These are phyloP conservation scores for Drosophila funebris DNA, from an alignment of 1,140 invertebrate genomes.

Conservation along the genomic window DNA sequence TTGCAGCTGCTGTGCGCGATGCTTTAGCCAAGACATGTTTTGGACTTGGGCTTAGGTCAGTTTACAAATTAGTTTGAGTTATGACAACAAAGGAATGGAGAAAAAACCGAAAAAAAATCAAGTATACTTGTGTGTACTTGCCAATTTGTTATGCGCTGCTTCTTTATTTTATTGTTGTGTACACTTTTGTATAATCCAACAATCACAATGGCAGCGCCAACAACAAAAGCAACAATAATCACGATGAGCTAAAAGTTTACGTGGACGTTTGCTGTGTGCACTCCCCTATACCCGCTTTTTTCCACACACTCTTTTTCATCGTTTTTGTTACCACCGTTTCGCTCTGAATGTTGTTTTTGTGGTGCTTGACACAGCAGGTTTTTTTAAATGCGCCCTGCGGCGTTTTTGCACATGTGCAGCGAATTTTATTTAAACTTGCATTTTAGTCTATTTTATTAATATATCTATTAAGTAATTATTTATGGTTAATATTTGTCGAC, in stretches of 20 bases:
- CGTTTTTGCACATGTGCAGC: slow-evolving; percentile 8
- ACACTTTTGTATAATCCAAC: slow-evolving; percentile 35
- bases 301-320: slow-evolving; percentile 26
- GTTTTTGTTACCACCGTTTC: slow-evolving; percentile 62
- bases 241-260: slow-evolving; percentile 74
- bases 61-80: slow-evolving; percentile 7
- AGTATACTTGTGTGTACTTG: slow-evolving; percentile 5
- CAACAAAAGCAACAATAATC: slow-evolving; percentile 37
- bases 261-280: slow-evolving; percentile 66
- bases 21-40: slow-evolving; percentile 25
- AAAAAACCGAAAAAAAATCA: neutral
- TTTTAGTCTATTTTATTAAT: slow-evolving; percentile 9
- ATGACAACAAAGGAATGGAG: slow-evolving; percentile 7
- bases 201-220: slow-evolving; percentile 19
- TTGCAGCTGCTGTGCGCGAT: slow-evolving; percentile 11
- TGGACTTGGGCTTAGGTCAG: neutral
- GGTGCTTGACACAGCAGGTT: slow-evolving; percentile 61
- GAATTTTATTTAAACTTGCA: slow-evolving; percentile 10
- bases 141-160: slow-evolving; percentile 1
- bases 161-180: slow-evolving; percentile 28
- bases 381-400: slow-evolving; percentile 14
- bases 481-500: neutral
- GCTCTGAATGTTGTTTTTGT: slow-evolving; percentile 45
- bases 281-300: slow-evolving; percentile 10
- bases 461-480: neutral